Percentiles rank a stretch among this genome's conserved stretches.
Evolutionary conservation across 2,113 vertebrate genomes (phyloP).

Genomic region (Piaya cayana): DNA sequence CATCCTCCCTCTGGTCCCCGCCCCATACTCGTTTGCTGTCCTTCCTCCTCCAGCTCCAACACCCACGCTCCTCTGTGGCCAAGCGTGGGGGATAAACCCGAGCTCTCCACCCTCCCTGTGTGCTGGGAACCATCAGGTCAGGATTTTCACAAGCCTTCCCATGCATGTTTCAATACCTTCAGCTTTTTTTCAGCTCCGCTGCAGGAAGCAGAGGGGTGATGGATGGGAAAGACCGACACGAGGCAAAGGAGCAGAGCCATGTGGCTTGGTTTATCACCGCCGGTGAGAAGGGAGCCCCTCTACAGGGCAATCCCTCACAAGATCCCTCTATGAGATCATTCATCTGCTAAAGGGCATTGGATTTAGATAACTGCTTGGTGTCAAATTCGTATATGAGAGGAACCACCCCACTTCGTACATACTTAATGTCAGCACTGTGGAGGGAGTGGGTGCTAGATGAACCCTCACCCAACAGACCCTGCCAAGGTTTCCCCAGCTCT

Average conservation of each 20-base stretch:
- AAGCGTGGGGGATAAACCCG: not conserved
- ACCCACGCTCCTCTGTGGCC: not conserved
- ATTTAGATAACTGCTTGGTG: not conserved
- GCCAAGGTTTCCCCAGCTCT: not conserved
- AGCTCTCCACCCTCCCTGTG: not conserved
- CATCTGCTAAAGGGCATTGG: not conserved
- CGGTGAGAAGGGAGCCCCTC: not conserved
- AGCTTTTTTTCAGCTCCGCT: not conserved
- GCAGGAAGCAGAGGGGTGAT: constrained; percentile 36
- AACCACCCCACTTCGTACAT: not conserved
- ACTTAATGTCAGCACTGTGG: not conserved
- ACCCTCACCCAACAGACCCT: not conserved
- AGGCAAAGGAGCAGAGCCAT: not conserved
- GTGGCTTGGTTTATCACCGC: not conserved
- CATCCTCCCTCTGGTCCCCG: not conserved
- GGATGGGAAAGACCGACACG: not conserved
- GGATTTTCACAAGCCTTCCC: constrained; percentile 15
- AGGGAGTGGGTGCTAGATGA: not conserved
- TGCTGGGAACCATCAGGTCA: constrained; percentile 13
- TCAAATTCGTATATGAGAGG: not conserved
- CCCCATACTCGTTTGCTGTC: not conserved
- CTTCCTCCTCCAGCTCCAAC: not conserved
- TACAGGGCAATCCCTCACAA: not conserved
- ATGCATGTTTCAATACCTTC: not conserved
- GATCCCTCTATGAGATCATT: not conserved